Conservation (phyloP, 2,888 invertebrate genomes). For the Osedax frankpressi region DNA sequence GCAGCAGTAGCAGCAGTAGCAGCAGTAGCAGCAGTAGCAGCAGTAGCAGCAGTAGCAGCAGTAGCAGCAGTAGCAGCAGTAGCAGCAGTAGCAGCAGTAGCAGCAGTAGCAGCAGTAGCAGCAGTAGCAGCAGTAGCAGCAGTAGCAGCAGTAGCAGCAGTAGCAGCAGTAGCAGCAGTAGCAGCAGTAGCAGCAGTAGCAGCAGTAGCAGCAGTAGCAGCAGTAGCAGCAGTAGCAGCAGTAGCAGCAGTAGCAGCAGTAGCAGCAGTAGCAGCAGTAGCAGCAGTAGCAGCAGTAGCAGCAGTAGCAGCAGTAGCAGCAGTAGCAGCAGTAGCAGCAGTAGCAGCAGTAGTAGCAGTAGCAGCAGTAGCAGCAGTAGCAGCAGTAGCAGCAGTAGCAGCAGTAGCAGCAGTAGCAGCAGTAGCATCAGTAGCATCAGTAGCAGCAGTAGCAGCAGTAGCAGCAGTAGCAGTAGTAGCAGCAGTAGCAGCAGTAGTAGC, state of each 20-base stretch:
- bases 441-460: neutral
- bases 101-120: constrained; percentile 17
- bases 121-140: neutral
- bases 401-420: neutral
- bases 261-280: neutral
- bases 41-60: constrained; percentile 5
- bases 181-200: constrained; percentile 15
- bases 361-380: neutral
- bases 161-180: neutral
- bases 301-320: neutral
- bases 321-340: neutral
- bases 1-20: neutral
- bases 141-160: neutral
- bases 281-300: neutral
- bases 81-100: constrained; percentile 14
- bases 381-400: neutral
- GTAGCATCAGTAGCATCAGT: neutral
- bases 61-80: constrained; percentile 10
- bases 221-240: neutral
- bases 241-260: neutral
- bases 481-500: neutral
- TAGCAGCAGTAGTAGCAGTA: neutral
- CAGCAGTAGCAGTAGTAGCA: neutral
- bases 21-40: neutral
- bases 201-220: neutral